Evolutionary conservation across 2,888 invertebrate genomes (phyloP), one percentile per base, ranked within the genome.

Genomic region (Sphaerophoria taeniata): DNA sequence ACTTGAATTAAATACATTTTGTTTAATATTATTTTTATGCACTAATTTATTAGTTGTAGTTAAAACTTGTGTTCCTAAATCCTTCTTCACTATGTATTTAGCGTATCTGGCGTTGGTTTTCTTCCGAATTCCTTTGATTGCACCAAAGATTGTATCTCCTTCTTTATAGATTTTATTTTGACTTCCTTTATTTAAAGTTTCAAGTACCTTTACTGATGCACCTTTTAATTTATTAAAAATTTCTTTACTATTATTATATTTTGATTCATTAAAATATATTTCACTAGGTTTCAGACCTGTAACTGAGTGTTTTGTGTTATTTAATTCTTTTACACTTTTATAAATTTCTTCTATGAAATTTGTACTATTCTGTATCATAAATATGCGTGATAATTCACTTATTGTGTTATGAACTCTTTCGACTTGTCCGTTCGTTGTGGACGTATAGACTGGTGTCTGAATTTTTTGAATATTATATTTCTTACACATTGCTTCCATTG

Each of bases 321-420:
- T 65, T 33, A 34, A 47, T 49, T 65, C 47, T 31, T 65, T 65
- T 3, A 47, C 65, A 4, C 47, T 49, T 14, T 16, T 65, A 49
- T 47, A 47, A 9, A 65, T 3, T 65, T 45, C 65, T 16, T 65
- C 47, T 47, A 24, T 31, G 69, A 67, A 12, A 58, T 16, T 58
- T 56, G 47, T 75, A 58, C n/a, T 34, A 56, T 16, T 56, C 39
- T 73, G 7, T 43, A 36, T 34, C 16, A 24, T 53, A 31, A 12
- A 47, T 45, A 24, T 55, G 31, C 33, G 31, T 2, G 55, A 31
- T 31, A 55, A n/a, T 12, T 55, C 31, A 12, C 2, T 5, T 33
- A 55, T 33, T 55, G 12, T 55, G 55, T 33, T n/a, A n/a, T n/a
- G n/a, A n/a, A 33, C 24, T 33, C 55, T 9, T 33, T 55, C 55